These are phyloP conservation scores for Drosophila stalkeri DNA, from an alignment of 2,888 invertebrate genomes.

Conservation along the genomic window DNA sequence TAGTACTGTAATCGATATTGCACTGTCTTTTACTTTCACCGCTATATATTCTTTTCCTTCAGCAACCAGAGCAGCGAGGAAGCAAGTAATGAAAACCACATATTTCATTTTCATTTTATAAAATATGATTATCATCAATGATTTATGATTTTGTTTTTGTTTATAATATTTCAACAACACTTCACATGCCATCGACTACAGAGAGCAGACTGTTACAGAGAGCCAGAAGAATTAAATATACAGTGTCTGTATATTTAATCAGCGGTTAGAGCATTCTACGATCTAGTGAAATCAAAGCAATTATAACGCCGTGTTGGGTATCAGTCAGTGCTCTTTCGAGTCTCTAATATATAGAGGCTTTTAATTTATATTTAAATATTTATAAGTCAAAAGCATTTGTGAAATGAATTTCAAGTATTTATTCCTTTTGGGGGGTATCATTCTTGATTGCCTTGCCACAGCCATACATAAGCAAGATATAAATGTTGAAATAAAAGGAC, in stretches of 20 bases:
- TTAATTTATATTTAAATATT: not conserved
- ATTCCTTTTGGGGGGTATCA: not conserved
- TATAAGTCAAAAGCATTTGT: not conserved
- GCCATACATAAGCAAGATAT: not conserved
- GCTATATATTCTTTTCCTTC: not conserved
- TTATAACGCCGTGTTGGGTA: not conserved
- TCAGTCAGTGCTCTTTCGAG: not conserved
- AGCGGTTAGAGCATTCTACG: not conserved
- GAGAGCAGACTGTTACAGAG: not conserved
- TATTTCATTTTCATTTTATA: conserved; percentile 3
- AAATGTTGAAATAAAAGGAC: not conserved
- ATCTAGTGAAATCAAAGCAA: not conserved
- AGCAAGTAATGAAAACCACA: not conserved
- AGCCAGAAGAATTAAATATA: not conserved
- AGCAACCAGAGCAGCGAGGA: not conserved
- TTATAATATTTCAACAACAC: not conserved
- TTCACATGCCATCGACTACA: not conserved
- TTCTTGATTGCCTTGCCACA: not conserved
- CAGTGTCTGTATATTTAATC: not conserved
- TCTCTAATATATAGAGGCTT: not conserved
- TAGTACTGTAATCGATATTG: not conserved
- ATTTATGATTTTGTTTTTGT: not conserved
- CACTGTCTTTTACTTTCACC: not conserved
- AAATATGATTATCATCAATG: not conserved
- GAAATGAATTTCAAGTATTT: not conserved